phyloP scores from a whole-genome alignment of 2,797 vertebrate genomes.

The Pampus argenteus region DNA sequence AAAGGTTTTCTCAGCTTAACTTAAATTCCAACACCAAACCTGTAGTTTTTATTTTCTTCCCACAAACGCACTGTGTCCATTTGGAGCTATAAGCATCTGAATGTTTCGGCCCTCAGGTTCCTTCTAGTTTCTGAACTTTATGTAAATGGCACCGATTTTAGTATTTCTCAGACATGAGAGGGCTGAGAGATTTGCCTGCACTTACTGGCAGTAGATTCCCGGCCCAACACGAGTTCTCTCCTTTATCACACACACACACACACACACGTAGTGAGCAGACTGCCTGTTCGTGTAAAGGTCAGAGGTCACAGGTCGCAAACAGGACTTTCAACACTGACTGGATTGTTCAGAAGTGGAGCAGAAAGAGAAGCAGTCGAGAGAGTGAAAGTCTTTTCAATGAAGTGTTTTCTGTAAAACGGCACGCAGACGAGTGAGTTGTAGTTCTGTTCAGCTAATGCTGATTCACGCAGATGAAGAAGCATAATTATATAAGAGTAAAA shows the following conservation, averaged over 20 bases:
- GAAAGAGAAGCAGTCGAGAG: background rate
- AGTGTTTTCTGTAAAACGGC: too few species aligned
- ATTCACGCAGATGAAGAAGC: too few species aligned
- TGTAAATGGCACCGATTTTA: conserved; percentile 20
- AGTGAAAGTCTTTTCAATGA: background rate
- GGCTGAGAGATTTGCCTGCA: background rate
- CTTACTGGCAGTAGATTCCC: background rate
- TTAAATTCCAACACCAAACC: conserved; percentile 11
- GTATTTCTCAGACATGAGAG: background rate
- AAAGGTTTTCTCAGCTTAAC: background rate
- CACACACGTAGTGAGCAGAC: background rate
- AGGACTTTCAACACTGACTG: conserved; percentile 30
- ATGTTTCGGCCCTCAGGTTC: background rate
- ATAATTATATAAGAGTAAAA: too few species aligned
- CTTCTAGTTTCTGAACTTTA: background rate
- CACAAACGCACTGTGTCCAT: background rate
- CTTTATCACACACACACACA: background rate
- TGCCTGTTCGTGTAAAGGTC: background rate
- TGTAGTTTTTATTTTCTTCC: background rate
- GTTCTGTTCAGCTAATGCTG: too few species aligned
- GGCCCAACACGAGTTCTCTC: background rate
- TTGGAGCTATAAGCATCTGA: background rate
- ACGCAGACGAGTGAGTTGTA: background rate
- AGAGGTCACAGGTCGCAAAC: conserved; percentile 21
- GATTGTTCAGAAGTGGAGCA: conserved; percentile 48